Evolutionary conservation across 2,797 vertebrate genomes (phyloP).

Genomic region (Amblyopsis hoosieri): DNA sequence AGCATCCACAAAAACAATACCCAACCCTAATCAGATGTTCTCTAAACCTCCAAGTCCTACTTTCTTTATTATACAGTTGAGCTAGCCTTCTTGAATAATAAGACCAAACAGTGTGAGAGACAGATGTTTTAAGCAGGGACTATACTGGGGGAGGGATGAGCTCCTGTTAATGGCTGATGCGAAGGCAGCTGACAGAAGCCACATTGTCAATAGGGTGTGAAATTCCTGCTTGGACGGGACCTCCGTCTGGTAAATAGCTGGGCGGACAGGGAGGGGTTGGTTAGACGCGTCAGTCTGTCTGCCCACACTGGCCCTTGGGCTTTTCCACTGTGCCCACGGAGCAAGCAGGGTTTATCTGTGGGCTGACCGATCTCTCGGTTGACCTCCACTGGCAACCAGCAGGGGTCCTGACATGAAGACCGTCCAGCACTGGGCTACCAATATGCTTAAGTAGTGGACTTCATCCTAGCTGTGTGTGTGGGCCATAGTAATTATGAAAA

Average conservation of each 20-base stretch:
- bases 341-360: constrained; percentile 60
- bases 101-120: constrained; percentile 19
- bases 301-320: constrained; percentile 57
- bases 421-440: constrained; percentile 28
- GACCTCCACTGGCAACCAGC: constrained; percentile 53
- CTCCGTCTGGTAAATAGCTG: constrained; percentile 69
- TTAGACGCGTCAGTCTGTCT: constrained; percentile 68
- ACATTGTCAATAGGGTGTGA: constrained; percentile 78
- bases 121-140: constrained; percentile 31
- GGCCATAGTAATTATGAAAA: constrained; percentile 30
- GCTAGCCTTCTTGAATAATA: constrained; percentile 38
- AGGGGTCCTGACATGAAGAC: constrained; percentile 32
- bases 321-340: constrained; percentile 51
- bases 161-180: constrained; percentile 56
- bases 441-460: constrained; percentile 9
- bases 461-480: constrained; percentile 26
- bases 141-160: constrained; percentile 64
- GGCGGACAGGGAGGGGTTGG: constrained; percentile 46
- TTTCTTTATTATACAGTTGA: constrained; percentile 40
- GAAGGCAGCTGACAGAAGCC: constrained; percentile 75
- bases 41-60: constrained; percentile 22
- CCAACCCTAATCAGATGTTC: constrained; percentile 45
- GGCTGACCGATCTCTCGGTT: constrained; percentile 55
- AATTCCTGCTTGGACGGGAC: constrained; percentile 74
- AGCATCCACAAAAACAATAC: constrained; percentile 21